Percentiles rank a stretch among this genome's conserved stretches.
Evolutionary conservation across 2,113 vertebrate genomes (phyloP).

Genomic region (Pachyramphus minor): DNA sequence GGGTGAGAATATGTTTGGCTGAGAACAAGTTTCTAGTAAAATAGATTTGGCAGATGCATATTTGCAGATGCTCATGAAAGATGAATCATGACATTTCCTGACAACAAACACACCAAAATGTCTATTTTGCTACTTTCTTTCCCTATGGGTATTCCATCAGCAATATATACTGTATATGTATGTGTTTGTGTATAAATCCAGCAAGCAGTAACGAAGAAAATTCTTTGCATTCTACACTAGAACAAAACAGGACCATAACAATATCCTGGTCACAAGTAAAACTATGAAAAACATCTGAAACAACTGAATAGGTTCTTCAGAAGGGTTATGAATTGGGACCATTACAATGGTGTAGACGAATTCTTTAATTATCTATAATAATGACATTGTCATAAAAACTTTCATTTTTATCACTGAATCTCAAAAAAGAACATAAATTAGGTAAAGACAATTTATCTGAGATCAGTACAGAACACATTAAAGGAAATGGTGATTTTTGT

Average conservation of each 20-base stretch:
- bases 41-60: constrained; percentile 57
- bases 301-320: not conserved
- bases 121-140: constrained; percentile 21
- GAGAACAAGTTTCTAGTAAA: constrained; percentile 56
- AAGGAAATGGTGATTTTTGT: not conserved
- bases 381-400: not conserved
- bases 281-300: not conserved
- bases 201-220: not conserved
- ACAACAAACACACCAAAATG: constrained; percentile 58
- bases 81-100: constrained; percentile 58
- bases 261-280: not conserved
- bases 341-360: not conserved
- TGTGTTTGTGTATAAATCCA: not conserved
- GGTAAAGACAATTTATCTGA: not conserved
- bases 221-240: not conserved
- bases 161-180: not conserved
- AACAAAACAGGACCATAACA: not conserved
- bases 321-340: not conserved
- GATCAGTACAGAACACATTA: not conserved
- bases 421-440: not conserved
- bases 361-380: not conserved
- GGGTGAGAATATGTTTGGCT: constrained; percentile 48
- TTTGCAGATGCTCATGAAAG: constrained; percentile 65
- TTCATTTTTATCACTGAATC: not conserved
- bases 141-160: not conserved